These are phyloP conservation scores for Erpornis zantholeuca DNA, from an alignment of 2,113 vertebrate genomes.

Conservation along the genomic window DNA sequence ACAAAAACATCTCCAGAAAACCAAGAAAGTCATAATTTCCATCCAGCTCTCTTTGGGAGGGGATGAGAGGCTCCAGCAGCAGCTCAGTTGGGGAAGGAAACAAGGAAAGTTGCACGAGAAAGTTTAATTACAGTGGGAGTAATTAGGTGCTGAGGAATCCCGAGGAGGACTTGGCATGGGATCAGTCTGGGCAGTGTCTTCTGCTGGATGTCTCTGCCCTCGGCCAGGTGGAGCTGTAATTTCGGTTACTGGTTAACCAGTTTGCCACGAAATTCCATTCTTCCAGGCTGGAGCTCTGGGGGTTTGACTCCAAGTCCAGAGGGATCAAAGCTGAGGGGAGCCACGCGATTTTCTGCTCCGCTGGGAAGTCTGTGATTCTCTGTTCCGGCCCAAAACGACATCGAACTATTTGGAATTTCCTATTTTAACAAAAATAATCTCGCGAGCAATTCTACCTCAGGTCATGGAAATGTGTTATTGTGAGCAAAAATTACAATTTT, in stretches of 20 bases:
- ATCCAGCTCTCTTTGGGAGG: constrained; percentile 6
- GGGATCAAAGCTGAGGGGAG: not conserved
- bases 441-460: not conserved
- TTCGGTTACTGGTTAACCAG: constrained; percentile 59
- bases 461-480: not conserved
- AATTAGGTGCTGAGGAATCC: constrained; percentile 54
- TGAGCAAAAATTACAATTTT: not conserved
- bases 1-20: not conserved
- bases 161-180: not conserved
- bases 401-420: not conserved
- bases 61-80: constrained; percentile 24
- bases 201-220: constrained; percentile 39
- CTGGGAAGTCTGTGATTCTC: not conserved
- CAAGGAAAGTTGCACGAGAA: constrained; percentile 15
- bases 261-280: not conserved
- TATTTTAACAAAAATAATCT: not conserved
- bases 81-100: constrained; percentile 27
- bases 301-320: not conserved
- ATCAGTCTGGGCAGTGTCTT: constrained; percentile 31
- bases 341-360: not conserved
- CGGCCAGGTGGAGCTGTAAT: constrained; percentile 31
- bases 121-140: constrained; percentile 49
- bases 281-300: not conserved
- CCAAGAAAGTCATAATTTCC: constrained; percentile 16
- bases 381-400: not conserved